phyloP scores from a whole-genome alignment of 2,888 invertebrate genomes.

The Chymomyza procnemis region DNA sequence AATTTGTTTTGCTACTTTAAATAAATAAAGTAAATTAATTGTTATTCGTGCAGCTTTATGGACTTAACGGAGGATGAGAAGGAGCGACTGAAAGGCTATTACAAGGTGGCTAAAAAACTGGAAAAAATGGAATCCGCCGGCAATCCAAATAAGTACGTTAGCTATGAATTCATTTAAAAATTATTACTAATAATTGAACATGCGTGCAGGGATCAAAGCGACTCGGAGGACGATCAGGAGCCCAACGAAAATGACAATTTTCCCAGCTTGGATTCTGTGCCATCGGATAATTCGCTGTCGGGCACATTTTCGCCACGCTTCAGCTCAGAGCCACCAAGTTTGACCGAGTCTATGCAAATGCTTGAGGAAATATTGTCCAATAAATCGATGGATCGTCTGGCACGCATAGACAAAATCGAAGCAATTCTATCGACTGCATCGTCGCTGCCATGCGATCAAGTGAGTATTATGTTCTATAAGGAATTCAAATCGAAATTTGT shows the following conservation, averaged over 20 bases:
- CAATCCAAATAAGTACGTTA: constrained; percentile 81
- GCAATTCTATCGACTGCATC: constrained; percentile 90
- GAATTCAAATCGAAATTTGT: neutral
- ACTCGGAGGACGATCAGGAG: constrained; percentile 86
- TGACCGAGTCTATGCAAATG: constrained; percentile 93
- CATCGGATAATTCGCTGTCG: constrained; percentile 84
- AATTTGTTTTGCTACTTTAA: neutral
- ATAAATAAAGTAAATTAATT: neutral
- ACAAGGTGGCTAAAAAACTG: constrained; percentile 94
- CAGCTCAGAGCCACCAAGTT: constrained; percentile 88
- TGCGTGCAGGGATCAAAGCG: constrained; percentile 82
- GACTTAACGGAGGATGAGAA: constrained; percentile 95
- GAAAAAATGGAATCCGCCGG: constrained; percentile 92
- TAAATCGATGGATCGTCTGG: constrained; percentile 89
- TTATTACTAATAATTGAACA: too few relatives aligned
- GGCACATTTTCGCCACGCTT: constrained; percentile 85
- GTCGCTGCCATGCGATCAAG: constrained; percentile 82
- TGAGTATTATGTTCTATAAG: neutral
- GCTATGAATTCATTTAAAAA: neutral
- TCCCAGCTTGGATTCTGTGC: constrained; percentile 88
- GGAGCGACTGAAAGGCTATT: constrained; percentile 92
- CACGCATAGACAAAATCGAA: constrained; percentile 91
- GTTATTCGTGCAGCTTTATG: constrained; percentile 83
- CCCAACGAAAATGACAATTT: constrained; percentile 85
- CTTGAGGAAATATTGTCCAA: constrained; percentile 91